A percentile compares a stretch with the other conserved stretches of the same genome.
These are phyloP conservation scores for Gymnothorax javanicus DNA, from an alignment of 2,797 vertebrate species.

Conservation along the genomic window DNA sequence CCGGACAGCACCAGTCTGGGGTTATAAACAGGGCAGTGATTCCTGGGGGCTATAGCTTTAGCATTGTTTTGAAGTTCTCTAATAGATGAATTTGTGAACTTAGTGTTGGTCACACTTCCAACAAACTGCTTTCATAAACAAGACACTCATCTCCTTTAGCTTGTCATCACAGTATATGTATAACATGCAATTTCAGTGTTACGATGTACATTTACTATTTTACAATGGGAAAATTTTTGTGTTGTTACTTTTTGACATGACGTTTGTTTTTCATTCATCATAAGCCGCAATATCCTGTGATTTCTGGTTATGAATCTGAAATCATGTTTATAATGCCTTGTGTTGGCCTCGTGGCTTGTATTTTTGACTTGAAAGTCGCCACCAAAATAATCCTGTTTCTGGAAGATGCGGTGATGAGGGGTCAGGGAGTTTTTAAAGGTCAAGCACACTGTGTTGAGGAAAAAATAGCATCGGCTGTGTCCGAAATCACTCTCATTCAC, in stretches of 20 bases:
- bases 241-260: too few species aligned
- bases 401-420: not conserved
- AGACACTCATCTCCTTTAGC: not conserved
- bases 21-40: not conserved
- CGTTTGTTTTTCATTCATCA: too few species aligned
- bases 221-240: not conserved
- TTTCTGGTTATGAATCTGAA: too few species aligned
- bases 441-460: not conserved
- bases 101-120: not conserved
- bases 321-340: not conserved
- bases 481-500: too few species aligned
- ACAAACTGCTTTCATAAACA: not conserved
- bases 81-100: not conserved
- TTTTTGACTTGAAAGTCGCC: not conserved
- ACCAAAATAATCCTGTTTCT: not conserved
- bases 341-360: not conserved
- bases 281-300: too few species aligned
- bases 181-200: not conserved
- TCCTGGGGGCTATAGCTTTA: conserved; percentile 73
- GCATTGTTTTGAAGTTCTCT: not conserved
- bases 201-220: not conserved
- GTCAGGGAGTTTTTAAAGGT: not conserved
- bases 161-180: not conserved
- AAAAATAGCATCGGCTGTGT: not conserved
- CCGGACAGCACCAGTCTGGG: not conserved